Percentiles rank a stretch among this genome's conserved stretches.
phyloP scores from a whole-genome alignment of 2,888 invertebrate species.

The Laspeyria flexula region DNA sequence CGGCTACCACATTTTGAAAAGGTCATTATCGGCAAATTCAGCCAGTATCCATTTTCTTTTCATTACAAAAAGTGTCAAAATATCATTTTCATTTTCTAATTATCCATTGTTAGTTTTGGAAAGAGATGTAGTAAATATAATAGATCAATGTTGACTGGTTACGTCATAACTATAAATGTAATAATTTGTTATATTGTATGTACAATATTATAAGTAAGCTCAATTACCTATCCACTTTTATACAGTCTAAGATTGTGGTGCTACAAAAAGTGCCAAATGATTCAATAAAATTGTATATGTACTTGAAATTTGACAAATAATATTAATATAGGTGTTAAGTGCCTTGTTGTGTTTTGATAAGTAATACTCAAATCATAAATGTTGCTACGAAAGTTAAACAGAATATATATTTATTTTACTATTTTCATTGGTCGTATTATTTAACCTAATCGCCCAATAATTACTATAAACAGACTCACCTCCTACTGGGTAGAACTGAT shows the following conservation, averaged over 20 bases:
- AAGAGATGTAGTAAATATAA: neutral
- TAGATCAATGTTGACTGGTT: neutral
- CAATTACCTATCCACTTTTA: constrained; percentile 38
- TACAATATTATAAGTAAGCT: constrained; percentile 21
- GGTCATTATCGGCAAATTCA: no score
- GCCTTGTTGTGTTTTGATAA: constrained; percentile 73
- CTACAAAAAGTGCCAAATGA: constrained; percentile 53
- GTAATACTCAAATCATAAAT: constrained; percentile 77
- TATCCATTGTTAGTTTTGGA: neutral
- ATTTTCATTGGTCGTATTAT: constrained; percentile 83
- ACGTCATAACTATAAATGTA: neutral
- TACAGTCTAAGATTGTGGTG: constrained; percentile 44
- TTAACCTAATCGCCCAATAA: constrained; percentile 37
- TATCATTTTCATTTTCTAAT: no score
- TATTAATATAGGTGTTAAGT: constrained; percentile 56
- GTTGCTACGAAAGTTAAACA: constrained; percentile 78
- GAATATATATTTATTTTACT: constrained; percentile 85
- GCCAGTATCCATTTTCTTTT: no score
- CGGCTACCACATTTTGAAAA: no score
- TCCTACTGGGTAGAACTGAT: no score
- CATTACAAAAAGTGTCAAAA: no score
- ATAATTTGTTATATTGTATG: neutral
- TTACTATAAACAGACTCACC: no score
- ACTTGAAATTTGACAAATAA: constrained; percentile 41
- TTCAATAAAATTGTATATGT: constrained; percentile 40